Percentiles rank a stretch among this genome's conserved stretches.
Evolutionary conservation across 1,140 invertebrate genomes (phyloP).

Genomic region (Heterodera schachtii): DNA sequence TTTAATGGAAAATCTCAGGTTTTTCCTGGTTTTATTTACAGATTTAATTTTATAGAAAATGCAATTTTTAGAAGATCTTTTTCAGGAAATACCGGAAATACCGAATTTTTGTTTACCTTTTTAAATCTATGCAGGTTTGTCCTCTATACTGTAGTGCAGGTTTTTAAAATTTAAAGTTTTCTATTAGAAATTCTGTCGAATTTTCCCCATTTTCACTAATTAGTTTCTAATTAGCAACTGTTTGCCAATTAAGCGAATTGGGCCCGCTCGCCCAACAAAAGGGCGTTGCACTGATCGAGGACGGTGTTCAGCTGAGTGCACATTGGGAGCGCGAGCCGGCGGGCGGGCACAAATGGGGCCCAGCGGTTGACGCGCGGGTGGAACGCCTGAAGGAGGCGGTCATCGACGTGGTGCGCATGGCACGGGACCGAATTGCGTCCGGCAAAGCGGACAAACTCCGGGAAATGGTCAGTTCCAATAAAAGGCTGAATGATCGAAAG

Average conservation of each 20-base stretch:
- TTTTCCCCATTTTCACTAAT: too few relatives aligned
- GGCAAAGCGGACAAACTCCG: constrained; percentile 39
- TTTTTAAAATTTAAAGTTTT: too few relatives aligned
- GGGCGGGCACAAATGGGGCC: neutral
- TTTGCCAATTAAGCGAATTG: constrained; percentile 41
- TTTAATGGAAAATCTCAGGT: too few relatives aligned
- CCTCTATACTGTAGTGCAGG: too few relatives aligned
- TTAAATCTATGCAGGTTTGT: too few relatives aligned
- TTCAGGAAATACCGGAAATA: too few relatives aligned
- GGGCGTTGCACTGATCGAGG: constrained; percentile 51
- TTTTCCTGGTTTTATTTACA: too few relatives aligned
- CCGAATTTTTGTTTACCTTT: too few relatives aligned
- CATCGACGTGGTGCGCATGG: constrained; percentile 53
- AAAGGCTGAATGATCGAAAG: neutral
- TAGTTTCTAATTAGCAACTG: too few relatives aligned
- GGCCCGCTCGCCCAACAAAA: constrained; percentile 58
- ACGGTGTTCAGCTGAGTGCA: constrained; percentile 46
- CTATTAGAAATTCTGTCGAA: too few relatives aligned
- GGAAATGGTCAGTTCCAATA: constrained; percentile 19
- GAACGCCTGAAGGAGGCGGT: constrained; percentile 45
- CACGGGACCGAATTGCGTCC: constrained; percentile 39
- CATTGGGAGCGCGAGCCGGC: constrained; percentile 13
- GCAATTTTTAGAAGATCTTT: too few relatives aligned
- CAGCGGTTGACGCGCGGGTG: constrained; percentile 40
- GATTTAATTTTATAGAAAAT: too few relatives aligned